Conservation (phyloP, 2,797 vertebrate genomes). For the Hemitrygon akajei region DNA sequence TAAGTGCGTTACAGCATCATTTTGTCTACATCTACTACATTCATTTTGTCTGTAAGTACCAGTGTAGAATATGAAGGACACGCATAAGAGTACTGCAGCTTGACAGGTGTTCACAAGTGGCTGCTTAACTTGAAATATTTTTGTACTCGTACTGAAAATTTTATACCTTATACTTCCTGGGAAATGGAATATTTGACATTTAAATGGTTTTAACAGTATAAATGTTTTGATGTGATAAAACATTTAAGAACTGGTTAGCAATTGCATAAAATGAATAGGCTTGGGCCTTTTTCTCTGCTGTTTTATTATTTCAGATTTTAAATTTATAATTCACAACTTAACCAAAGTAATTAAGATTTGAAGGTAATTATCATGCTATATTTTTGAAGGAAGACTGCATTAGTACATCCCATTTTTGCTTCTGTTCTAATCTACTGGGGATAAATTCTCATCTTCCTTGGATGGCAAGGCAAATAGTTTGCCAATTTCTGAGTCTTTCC, state of each 20-base stretch:
- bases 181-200: conserved; percentile 38
- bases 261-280: conserved; percentile 37
- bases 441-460: not conserved
- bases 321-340: conserved; percentile 34
- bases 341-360: conserved; percentile 35
- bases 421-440: not conserved
- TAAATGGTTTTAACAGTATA: conserved; percentile 37
- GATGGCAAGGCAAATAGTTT: not conserved
- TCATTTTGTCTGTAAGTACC: conserved; percentile 36
- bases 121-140: conserved; percentile 72
- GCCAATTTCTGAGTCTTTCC: not conserved
- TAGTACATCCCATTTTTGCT: not conserved
- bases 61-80: conserved; percentile 36
- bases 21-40: conserved; percentile 38
- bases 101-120: conserved; percentile 47
- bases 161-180: conserved; percentile 38
- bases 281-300: not conserved
- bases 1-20: conserved; percentile 37
- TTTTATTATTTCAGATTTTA: conserved; percentile 26
- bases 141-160: conserved; percentile 37
- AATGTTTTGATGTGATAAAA: conserved; percentile 38
- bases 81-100: conserved; percentile 35
- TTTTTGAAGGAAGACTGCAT: conserved; percentile 1
- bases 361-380: not conserved
- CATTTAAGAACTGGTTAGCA: conserved; percentile 38